phyloP scores from a whole-genome alignment of 2,797 vertebrate genomes.

The Meda fulgida region DNA sequence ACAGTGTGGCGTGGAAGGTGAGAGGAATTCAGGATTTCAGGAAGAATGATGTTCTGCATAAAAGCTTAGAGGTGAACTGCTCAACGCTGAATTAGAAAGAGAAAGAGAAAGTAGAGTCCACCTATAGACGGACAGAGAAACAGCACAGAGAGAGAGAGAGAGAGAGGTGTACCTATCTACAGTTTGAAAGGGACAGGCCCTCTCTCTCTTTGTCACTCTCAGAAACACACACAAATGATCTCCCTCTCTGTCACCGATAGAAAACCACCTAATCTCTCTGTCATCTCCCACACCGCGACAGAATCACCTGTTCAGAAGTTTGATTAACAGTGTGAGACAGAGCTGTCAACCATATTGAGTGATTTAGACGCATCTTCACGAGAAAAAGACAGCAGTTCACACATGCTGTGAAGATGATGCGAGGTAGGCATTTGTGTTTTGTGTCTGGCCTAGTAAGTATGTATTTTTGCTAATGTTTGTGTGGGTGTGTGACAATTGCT shows the following conservation, averaged over 20 bases:
- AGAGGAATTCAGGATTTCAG: background rate
- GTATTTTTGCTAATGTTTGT: slow-evolving; percentile 14
- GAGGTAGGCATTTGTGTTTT: slow-evolving; percentile 77
- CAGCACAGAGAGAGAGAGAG: slow-evolving; percentile 26
- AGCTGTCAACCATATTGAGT: slow-evolving; percentile 41
- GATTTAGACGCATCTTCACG: slow-evolving; percentile 29
- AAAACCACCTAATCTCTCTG: slow-evolving; percentile 57
- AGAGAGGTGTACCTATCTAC: slow-evolving; percentile 13
- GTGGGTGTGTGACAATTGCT: slow-evolving; percentile 42
- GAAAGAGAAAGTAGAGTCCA: slow-evolving; percentile 45
- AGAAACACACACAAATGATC: slow-evolving; percentile 42
- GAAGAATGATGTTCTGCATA: background rate
- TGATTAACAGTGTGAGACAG: slow-evolving; percentile 45
- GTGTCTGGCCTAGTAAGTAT: slow-evolving; percentile 34
- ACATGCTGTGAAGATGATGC: slow-evolving; percentile 76
- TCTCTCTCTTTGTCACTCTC: slow-evolving; percentile 48
- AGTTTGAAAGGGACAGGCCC: slow-evolving; percentile 59
- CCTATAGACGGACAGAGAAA: slow-evolving; percentile 28
- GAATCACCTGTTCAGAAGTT: slow-evolving; percentile 51
- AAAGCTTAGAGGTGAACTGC: background rate
- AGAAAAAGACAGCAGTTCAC: slow-evolving; percentile 51
- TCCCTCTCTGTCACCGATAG: slow-evolving; percentile 38
- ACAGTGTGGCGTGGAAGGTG: background rate
- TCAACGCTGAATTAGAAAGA: slow-evolving; percentile 9
- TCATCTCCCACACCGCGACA: slow-evolving; percentile 55